A percentile compares a stretch with the other conserved stretches of the same genome.
These are phyloP conservation scores for Muscicapa comitata DNA, from an alignment of 2,797 vertebrate genomes.

Conservation along the genomic window DNA sequence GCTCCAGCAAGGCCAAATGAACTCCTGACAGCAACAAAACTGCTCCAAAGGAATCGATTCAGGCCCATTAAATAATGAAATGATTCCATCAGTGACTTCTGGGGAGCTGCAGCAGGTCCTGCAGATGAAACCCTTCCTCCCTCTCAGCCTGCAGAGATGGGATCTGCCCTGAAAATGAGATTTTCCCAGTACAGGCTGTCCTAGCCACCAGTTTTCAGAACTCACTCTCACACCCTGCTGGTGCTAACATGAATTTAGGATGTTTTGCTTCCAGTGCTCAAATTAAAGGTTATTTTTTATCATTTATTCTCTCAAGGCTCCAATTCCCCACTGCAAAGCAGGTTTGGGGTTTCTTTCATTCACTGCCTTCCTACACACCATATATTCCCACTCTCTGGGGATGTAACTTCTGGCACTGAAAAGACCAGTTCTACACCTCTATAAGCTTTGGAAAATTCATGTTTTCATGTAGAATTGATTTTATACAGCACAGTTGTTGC, in stretches of 20 bases:
- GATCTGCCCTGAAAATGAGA: not conserved
- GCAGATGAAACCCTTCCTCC: not conserved
- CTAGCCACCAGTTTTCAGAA: not conserved
- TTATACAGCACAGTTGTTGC: not conserved
- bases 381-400: not conserved
- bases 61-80: not conserved
- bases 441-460: not conserved
- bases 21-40: not conserved
- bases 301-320: not conserved
- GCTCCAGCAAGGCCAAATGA: conserved; percentile 7
- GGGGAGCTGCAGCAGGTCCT: not conserved
- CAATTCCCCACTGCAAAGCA: not conserved
- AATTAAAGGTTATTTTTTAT: not conserved
- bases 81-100: not conserved
- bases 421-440: not conserved
- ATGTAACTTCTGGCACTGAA: not conserved
- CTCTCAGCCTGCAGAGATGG: not conserved
- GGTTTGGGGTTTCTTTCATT: not conserved
- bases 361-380: not conserved
- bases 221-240: not conserved
- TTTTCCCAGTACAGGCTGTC: not conserved
- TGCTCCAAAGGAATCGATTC: conserved; percentile 7
- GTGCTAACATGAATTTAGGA: not conserved
- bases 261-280: not conserved
- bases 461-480: not conserved